Conservation (phyloP, 2,888 invertebrate species). For the Euplagia quadripunctaria region DNA sequence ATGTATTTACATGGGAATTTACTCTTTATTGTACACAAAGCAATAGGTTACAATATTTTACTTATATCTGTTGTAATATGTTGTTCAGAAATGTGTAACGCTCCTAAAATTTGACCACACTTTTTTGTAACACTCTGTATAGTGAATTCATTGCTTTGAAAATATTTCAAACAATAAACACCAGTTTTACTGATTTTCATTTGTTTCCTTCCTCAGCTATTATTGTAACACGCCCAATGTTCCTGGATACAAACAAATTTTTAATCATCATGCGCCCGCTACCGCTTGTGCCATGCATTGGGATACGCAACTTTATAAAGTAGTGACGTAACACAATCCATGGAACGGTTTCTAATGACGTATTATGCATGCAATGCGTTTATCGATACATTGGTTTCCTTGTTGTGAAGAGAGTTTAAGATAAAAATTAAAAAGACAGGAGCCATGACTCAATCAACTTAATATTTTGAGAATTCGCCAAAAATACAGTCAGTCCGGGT, state of each 20-base stretch:
- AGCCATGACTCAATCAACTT: neutral
- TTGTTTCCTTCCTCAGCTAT: neutral
- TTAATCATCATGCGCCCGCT: constrained; percentile 26
- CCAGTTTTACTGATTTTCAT: neutral
- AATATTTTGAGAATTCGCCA: neutral
- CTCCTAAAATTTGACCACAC: too few species aligned
- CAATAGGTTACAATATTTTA: too few species aligned
- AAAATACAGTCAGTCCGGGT: neutral
- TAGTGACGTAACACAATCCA: constrained; percentile 46
- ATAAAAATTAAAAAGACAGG: neutral
- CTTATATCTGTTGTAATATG: too few species aligned
- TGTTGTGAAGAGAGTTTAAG: neutral
- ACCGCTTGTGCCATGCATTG: constrained; percentile 22
- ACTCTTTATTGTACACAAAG: too few species aligned
- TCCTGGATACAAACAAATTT: neutral
- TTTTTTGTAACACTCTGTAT: too few species aligned
- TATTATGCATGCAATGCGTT: constrained; percentile 6
- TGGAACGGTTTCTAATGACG: constrained; percentile 48
- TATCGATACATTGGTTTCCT: constrained; percentile 1
- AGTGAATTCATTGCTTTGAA: neutral
- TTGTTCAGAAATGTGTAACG: too few species aligned
- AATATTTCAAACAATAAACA: neutral
- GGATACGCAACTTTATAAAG: constrained; percentile 24
- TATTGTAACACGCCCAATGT: neutral
- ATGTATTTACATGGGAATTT: too few species aligned